Evolutionary conservation across 2,888 invertebrate genomes (phyloP).

Genomic region (Aleiodes alternator): DNA sequence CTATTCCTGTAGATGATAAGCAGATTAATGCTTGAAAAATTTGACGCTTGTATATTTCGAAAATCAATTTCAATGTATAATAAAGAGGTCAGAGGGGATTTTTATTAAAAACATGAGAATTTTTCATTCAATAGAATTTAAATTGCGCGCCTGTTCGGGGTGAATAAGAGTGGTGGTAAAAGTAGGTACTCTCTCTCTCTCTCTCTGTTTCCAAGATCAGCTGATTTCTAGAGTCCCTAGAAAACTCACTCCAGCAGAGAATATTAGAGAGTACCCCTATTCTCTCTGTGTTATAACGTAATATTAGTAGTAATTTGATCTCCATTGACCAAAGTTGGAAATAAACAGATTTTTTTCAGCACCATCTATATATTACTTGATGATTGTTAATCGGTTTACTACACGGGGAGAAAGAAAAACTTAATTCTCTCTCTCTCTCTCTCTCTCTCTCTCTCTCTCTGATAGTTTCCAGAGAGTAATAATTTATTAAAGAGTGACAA

Average conservation of each 20-base stretch:
- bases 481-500: background rate
- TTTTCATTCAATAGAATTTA: too few species aligned
- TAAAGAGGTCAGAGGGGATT: too few species aligned
- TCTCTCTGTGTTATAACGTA: background rate
- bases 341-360: constrained; percentile 19
- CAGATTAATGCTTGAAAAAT: constrained; percentile 10
- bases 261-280: too few species aligned
- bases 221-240: constrained; percentile 16
- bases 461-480: too few species aligned
- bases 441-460: too few species aligned
- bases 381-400: background rate
- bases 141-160: too few species aligned
- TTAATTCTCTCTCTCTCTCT: too few species aligned
- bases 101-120: background rate
- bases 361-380: too few species aligned
- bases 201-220: constrained; percentile 6
- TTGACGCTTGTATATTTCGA: background rate
- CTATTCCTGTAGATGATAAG: background rate
- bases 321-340: constrained; percentile 55
- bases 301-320: constrained; percentile 53
- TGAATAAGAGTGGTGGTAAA: too few species aligned
- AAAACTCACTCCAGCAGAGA: background rate
- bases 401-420: background rate
- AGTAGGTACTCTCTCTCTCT: too few species aligned
- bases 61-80: background rate